phyloP scores from a whole-genome alignment of 1,140 invertebrate genomes.

The Belonocnema kinseyi region DNA sequence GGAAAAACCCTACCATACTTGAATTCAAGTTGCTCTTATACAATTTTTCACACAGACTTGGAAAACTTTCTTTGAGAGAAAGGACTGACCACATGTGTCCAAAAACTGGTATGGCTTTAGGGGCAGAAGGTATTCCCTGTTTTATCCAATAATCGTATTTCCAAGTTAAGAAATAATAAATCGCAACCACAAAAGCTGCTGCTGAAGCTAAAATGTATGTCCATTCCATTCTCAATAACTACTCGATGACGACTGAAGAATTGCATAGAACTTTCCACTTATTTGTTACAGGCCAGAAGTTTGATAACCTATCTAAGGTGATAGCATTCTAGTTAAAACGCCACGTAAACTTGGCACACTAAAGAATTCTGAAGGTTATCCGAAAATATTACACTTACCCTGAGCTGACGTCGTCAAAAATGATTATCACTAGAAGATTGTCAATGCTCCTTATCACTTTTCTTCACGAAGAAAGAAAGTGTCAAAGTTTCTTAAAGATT shows the following conservation, averaged over 20 bases:
- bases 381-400: too few species aligned
- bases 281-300: not conserved
- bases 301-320: not conserved
- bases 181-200: constrained; percentile 1
- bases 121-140: constrained; percentile 66
- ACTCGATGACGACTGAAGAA: not conserved
- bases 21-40: constrained; percentile 44
- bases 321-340: not conserved
- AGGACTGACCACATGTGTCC: constrained; percentile 42
- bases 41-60: constrained; percentile 22
- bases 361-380: too few species aligned
- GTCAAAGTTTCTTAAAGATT: too few species aligned
- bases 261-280: not conserved
- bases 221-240: not conserved
- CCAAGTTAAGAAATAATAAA: constrained; percentile 53
- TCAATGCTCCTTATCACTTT: too few species aligned
- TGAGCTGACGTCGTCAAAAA: too few species aligned
- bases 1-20: constrained; percentile 64
- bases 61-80: constrained; percentile 39
- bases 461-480: too few species aligned
- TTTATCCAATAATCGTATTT: constrained; percentile 69
- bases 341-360: too few species aligned
- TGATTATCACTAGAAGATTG: too few species aligned
- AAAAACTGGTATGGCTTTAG: constrained; percentile 39
- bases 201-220: not conserved